Evolutionary conservation across 1,140 invertebrate genomes (phyloP).

Genomic region (Myzus persicae): DNA sequence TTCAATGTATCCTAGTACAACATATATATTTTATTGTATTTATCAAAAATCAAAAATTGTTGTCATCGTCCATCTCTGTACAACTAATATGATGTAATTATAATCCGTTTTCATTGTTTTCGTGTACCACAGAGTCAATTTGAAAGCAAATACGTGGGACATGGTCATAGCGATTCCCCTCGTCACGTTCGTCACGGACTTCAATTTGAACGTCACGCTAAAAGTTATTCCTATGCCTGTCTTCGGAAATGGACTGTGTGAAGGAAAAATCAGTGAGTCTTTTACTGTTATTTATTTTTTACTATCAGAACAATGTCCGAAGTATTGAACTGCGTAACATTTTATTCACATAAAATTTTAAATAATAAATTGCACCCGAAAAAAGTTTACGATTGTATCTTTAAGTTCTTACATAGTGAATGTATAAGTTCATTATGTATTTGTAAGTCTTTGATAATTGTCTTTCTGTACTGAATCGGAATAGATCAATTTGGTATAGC

Average conservation of each 20-base stretch:
- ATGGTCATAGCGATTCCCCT: background rate
- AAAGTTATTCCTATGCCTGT: background rate
- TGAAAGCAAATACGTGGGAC: background rate
- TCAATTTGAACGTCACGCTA: background rate
- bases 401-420: background rate
- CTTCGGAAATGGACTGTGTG: background rate
- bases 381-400: background rate
- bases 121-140: background rate
- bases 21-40: too few relatives aligned
- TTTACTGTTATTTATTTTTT: background rate
- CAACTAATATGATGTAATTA: too few relatives aligned
- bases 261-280: conserved; percentile 27
- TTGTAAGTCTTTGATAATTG: background rate
- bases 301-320: background rate
- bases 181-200: conserved; percentile 15
- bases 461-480: background rate
- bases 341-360: background rate
- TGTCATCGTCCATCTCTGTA: background rate
- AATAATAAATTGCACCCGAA: background rate
- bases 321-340: background rate
- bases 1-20: too few relatives aligned
- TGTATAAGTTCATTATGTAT: background rate
- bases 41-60: background rate
- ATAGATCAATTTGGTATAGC: too few relatives aligned
- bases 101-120: background rate